These are phyloP conservation scores for Platyrinchus mystaceus DNA, from an alignment of 2,797 vertebrate genomes.

Conservation along the genomic window DNA sequence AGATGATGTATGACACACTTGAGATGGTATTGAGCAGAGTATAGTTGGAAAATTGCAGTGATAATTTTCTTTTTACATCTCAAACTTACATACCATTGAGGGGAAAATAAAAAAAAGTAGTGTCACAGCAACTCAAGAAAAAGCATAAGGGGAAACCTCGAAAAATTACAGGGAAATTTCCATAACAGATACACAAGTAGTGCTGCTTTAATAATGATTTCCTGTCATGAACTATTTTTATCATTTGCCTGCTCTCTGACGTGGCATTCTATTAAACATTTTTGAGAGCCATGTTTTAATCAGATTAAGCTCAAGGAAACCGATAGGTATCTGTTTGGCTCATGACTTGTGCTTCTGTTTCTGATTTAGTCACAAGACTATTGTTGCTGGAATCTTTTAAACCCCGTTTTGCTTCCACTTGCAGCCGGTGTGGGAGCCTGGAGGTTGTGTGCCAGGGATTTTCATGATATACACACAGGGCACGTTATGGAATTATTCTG, in stretches of 20 bases:
- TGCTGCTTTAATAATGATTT: slow-evolving; percentile 76
- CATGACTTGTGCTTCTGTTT: slow-evolving; percentile 78
- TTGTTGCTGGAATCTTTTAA: slow-evolving; percentile 78
- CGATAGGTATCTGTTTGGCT: slow-evolving; percentile 81
- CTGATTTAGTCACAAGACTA: slow-evolving; percentile 79
- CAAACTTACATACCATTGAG: slow-evolving; percentile 49
- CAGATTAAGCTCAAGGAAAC: slow-evolving; percentile 81
- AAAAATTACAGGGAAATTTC: slow-evolving; percentile 77
- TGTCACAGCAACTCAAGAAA: slow-evolving; percentile 18
- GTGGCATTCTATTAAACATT: slow-evolving; percentile 75
- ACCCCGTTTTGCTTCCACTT: slow-evolving; percentile 68
- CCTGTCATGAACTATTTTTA: slow-evolving; percentile 77
- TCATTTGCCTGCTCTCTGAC: slow-evolving; percentile 71
- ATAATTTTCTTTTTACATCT: slow-evolving; percentile 64
- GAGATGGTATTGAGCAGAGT: slow-evolving; percentile 49
- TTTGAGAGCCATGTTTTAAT: slow-evolving; percentile 79
- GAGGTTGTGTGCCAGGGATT: slow-evolving; percentile 61
- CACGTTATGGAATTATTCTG: slow-evolving; percentile 38
- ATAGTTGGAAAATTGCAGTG: slow-evolving; percentile 51
- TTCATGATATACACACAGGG: neutral
- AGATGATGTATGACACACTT: slow-evolving; percentile 39
- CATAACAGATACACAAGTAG: slow-evolving; percentile 75
- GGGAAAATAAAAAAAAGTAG: neutral
- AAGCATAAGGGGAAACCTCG: slow-evolving; percentile 65
- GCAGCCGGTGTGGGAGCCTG: slow-evolving; percentile 49